Conservation (phyloP, 1,140 invertebrate species). For the Ericerus pela region DNA sequence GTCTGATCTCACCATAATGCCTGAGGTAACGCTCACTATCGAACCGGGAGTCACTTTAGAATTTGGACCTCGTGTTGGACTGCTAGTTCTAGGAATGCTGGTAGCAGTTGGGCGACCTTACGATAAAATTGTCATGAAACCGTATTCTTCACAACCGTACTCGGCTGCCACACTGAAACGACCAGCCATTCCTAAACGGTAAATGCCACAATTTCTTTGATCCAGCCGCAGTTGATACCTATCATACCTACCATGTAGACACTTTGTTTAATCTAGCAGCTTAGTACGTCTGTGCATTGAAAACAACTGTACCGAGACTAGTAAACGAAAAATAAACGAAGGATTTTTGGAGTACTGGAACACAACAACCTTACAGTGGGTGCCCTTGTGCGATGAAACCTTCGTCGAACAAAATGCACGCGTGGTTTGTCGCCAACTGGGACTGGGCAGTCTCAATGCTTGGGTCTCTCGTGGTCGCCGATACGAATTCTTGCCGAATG, state of each 20-base stretch:
- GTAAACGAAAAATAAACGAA: slow-evolving; percentile 29
- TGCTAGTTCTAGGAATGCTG: slow-evolving; percentile 86
- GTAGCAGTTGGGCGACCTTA: slow-evolving; percentile 58
- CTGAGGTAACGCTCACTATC: slow-evolving; percentile 69
- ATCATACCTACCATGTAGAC: no score
- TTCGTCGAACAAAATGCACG: slow-evolving; percentile 90
- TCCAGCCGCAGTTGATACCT: no score
- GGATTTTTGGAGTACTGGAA: slow-evolving; percentile 94
- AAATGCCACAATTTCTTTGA: no score
- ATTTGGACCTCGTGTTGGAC: slow-evolving; percentile 92
- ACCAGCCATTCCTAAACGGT: neutral
- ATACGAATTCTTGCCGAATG: slow-evolving; percentile 72
- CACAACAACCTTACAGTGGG: slow-evolving; percentile 84
- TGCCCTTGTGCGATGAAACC: slow-evolving; percentile 85
- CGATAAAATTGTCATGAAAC: slow-evolving; percentile 70
- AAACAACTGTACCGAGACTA: slow-evolving; percentile 44
- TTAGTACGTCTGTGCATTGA: slow-evolving; percentile 58
- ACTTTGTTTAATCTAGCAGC: slow-evolving; percentile 25
- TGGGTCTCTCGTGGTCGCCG: slow-evolving; percentile 64
- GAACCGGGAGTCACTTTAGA: slow-evolving; percentile 80
- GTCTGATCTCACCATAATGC: slow-evolving; percentile 94
- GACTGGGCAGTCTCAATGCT: slow-evolving; percentile 74
- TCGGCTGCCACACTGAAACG: neutral
- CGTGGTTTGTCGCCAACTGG: slow-evolving; percentile 89
- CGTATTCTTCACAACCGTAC: slow-evolving; percentile 27